Evolutionary conservation across 2,888 invertebrate species (phyloP).

Genomic region (Callyntrura guangdongensis): DNA sequence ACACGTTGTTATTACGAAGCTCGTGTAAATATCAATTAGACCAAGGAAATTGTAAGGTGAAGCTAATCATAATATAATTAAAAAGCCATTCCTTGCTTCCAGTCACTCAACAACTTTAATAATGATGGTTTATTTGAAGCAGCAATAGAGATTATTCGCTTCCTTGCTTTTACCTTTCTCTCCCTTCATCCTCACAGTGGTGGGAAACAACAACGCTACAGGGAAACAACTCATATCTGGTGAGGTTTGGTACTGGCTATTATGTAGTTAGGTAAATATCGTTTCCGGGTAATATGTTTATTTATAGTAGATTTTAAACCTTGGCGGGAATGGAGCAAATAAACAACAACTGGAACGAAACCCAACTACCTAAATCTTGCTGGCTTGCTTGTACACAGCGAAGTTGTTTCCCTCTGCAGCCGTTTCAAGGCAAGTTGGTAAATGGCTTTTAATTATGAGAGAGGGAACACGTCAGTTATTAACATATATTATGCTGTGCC

Average conservation of each 20-base stretch:
- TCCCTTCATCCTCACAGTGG: neutral
- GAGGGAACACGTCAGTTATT: slow-evolving; percentile 65
- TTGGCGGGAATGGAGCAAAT: neutral
- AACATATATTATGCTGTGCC: slow-evolving; percentile 70
- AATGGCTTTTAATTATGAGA: slow-evolving; percentile 76
- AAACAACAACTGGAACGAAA: slow-evolving; percentile 5
- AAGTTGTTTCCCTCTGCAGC: slow-evolving; percentile 27
- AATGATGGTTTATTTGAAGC: slow-evolving; percentile 68
- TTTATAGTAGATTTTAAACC: slow-evolving; percentile 10
- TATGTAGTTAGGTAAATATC: neutral
- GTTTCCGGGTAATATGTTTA: slow-evolving; percentile 8
- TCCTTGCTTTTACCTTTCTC: neutral
- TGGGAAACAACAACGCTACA: neutral
- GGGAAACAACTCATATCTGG: no score
- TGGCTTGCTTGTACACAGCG: neutral
- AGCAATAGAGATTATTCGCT: slow-evolving; percentile 47
- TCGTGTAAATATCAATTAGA: slow-evolving; percentile 44
- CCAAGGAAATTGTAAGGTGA: slow-evolving; percentile 42
- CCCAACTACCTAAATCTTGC: neutral
- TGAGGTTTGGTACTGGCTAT: neutral
- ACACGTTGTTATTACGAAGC: neutral
- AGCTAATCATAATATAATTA: slow-evolving; percentile 78
- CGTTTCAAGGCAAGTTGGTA: slow-evolving; percentile 50
- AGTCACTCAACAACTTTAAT: slow-evolving; percentile 66
- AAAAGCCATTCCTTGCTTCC: slow-evolving; percentile 56